Conservation (phyloP, 2,113 vertebrate genomes). For the Antechinus flavipes region DNA sequence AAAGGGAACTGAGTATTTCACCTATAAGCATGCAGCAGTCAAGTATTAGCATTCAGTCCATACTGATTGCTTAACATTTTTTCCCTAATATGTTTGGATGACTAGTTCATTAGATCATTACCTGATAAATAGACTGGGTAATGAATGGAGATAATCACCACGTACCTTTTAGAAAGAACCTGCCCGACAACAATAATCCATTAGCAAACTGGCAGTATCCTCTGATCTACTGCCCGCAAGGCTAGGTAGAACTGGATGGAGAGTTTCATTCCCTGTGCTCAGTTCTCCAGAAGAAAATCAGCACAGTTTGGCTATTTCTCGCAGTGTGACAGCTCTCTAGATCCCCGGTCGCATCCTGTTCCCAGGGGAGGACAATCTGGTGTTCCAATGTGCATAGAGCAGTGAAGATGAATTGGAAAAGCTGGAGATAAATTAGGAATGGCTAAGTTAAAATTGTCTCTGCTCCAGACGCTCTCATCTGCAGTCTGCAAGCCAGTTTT, state of each 20-base stretch:
- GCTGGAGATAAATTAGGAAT: conserved; percentile 89
- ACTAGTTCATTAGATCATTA: conserved; percentile 83
- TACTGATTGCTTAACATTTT: conserved; percentile 81
- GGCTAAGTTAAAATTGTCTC: conserved; percentile 90
- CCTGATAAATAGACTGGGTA: conserved; percentile 82
- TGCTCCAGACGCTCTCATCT: conserved; percentile 89
- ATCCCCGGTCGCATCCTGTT: conserved; percentile 85
- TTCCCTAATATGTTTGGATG: conserved; percentile 77
- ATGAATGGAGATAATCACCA: conserved; percentile 86
- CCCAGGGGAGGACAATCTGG: conserved; percentile 86
- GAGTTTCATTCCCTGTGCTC: conserved; percentile 89
- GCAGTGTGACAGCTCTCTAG: conserved; percentile 86
- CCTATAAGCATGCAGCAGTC: conserved; percentile 83
- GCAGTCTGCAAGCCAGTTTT: conserved; percentile 90
- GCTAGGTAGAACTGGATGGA: conserved; percentile 87
- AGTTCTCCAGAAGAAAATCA: conserved; percentile 89
- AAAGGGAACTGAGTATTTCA: conserved; percentile 80
- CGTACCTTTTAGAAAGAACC: conserved; percentile 88
- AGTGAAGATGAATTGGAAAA: conserved; percentile 87
- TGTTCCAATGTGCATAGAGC: conserved; percentile 84
- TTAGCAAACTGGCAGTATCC: conserved; percentile 88
- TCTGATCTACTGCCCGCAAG: conserved; percentile 88
- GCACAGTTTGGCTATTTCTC: conserved; percentile 88
- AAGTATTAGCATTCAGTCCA: conserved; percentile 82
- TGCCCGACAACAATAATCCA: conserved; percentile 88